Evolutionary conservation across 1,140 invertebrate genomes (phyloP), one percentile per base, ranked within the genome.

Genomic region (Bombus sylvicola): DNA sequence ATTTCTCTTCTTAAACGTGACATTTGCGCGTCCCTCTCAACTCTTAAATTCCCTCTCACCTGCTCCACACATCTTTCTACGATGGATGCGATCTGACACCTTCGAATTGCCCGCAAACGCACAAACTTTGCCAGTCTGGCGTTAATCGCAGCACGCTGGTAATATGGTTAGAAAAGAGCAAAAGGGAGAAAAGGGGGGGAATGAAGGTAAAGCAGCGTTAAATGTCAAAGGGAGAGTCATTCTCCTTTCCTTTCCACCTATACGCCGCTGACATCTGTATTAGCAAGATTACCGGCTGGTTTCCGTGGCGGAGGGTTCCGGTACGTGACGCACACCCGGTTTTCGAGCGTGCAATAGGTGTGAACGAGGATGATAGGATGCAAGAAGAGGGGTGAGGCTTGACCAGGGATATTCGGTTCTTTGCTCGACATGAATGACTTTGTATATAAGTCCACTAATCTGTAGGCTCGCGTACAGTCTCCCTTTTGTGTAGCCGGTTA

Each of bases 401-500:
- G 66, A 73, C 66, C 37, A 31, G 85, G 62, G 66, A 75, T 69
- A 76, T 81, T 79, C 71, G 82, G 80, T 62, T 83, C 85, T 85
- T 87, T 69, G 62, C 81, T 62, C 86, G 69, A 41, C 47, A 53
- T 86, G 87, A 92, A 91, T 89, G 91, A 93, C 91, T 90, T 93
- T 93, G 91, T 94, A 87, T 94, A 89, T 85, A 87, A 93, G 90
- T 91, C 92, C 92, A 91, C 93, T 94, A 94, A 94, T 94, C 92
- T 91, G 92, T 93, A 91, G 91, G 92, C 92, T 92, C 88, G 91
- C 89, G 92, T 91, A 93, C 92, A 92, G 91, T 90, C 79, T 83
- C 81, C 85, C 91, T 91, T 91, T 92, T 90, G 87, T 91, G 37
- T 53, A 37, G 73, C 69, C 88, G 83, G 39, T 88, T 84, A 73